Percentiles rank a stretch among this genome's conserved stretches.
Conservation (phyloP, 1,140 invertebrate species). For the Chionoecetes opilio region DNA sequence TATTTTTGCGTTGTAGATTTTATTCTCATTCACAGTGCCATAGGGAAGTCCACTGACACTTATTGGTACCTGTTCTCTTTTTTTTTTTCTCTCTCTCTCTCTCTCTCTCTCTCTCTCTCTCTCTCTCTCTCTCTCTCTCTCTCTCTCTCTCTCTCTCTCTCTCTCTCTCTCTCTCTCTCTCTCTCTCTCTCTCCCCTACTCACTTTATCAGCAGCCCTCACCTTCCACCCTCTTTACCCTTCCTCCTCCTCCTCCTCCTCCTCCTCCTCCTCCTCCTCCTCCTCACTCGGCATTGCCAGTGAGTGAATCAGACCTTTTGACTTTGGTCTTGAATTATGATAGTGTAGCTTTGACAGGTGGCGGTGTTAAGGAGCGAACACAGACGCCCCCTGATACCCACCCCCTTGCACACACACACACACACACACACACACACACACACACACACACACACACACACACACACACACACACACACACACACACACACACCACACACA, state of each 20-base stretch:
- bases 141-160: neutral
- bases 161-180: neutral
- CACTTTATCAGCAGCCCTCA: neutral
- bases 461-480: conserved; percentile 53
- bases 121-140: neutral
- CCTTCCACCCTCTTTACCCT: neutral
- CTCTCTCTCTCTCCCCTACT: neutral
- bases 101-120: neutral
- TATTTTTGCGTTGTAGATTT: too few species aligned
- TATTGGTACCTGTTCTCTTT: too few species aligned
- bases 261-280: neutral
- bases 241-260: neutral
- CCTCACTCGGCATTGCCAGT: neutral
- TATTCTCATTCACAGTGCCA: too few species aligned
- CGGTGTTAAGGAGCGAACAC: conserved; percentile 13
- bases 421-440: conserved; percentile 64
- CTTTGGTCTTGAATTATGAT: neutral
- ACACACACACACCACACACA: conserved; percentile 38
- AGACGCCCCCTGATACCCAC: neutral
- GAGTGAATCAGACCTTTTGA: neutral
- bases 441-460: conserved; percentile 61
- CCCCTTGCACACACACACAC: neutral
- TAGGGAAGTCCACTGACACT: too few species aligned
- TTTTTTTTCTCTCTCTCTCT: neutral
- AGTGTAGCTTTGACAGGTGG: neutral